Percentiles rank a stretch among this genome's conserved stretches.
These are phyloP conservation scores for Vanacampus margaritifer DNA, from an alignment of 2,113 vertebrate genomes.

Conservation along the genomic window DNA sequence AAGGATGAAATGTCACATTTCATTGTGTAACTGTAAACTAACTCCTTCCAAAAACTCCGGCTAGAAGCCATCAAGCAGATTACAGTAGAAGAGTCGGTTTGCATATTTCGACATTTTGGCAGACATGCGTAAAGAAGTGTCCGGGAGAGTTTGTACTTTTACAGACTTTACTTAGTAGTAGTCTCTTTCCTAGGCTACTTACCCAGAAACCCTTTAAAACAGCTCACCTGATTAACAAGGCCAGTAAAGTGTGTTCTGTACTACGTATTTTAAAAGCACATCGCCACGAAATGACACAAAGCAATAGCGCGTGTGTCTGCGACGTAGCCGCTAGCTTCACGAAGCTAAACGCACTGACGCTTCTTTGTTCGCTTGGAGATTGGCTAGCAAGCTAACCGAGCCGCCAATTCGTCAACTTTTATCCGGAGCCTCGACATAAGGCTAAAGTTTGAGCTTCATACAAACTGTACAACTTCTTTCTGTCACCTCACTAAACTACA, in stretches of 20 bases:
- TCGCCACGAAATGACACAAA: not conserved
- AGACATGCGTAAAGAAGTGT: not conserved
- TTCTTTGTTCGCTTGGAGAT: constrained; percentile 57
- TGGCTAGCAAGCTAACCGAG: constrained; percentile 31
- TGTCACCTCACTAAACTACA: not conserved
- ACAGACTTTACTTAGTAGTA: not conserved
- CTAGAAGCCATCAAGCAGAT: not conserved
- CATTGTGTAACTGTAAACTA: not conserved
- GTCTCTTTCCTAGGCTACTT: not conserved
- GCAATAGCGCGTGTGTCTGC: not conserved
- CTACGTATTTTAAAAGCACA: not conserved
- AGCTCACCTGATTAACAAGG: not conserved
- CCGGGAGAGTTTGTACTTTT: not conserved
- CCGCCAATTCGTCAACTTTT: constrained; percentile 20
- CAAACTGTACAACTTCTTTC: not conserved
- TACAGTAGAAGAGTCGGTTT: not conserved
- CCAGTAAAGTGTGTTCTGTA: not conserved
- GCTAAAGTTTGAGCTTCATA: not conserved
- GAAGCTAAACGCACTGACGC: constrained; percentile 29
- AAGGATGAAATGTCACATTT: not conserved
- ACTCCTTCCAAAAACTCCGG: not conserved
- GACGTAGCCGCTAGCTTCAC: constrained; percentile 37
- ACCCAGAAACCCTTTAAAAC: too few species aligned
- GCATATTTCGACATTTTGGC: not conserved
- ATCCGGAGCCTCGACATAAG: not conserved